Conservation (phyloP, 2,888 invertebrate genomes). For the Mellilla xanthometata region DNA sequence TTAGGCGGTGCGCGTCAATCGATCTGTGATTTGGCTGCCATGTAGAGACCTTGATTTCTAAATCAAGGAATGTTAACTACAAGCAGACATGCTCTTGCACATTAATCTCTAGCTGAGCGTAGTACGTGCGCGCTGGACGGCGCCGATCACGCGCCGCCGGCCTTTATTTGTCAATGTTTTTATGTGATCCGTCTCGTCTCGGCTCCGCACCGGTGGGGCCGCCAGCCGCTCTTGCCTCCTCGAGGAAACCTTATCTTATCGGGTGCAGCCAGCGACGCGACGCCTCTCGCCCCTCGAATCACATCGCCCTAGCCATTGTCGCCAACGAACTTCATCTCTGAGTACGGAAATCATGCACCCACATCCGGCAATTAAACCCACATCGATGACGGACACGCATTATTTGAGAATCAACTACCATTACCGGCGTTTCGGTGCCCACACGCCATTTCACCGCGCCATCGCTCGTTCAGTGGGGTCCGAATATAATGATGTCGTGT, state of each 20-base stretch:
- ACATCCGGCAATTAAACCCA: conserved; percentile 58
- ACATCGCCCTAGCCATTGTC: too few relatives aligned
- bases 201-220: conserved; percentile 33
- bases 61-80: conserved; percentile 32
- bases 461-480: conserved; percentile 50
- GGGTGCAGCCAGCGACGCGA: conserved; percentile 55
- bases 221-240: conserved; percentile 12
- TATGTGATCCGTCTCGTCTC: conserved; percentile 54
- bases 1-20: conserved; percentile 32
- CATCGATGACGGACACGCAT: conserved; percentile 50
- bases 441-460: conserved; percentile 59
- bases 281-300: conserved; percentile 43
- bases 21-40: conserved; percentile 20
- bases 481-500: conserved; percentile 67
- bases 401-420: conserved; percentile 51
- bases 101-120: conserved; percentile 45
- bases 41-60: conserved; percentile 30
- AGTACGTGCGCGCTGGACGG: conserved; percentile 49
- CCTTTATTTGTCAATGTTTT: conserved; percentile 67
- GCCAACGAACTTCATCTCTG: conserved; percentile 25
- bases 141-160: conserved; percentile 50
- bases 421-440: conserved; percentile 59
- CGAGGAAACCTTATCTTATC: conserved; percentile 47
- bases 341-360: conserved; percentile 50
- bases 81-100: conserved; percentile 46